phyloP scores from a whole-genome alignment of 2,113 vertebrate species.

The Galemys pyrenaicus region DNA sequence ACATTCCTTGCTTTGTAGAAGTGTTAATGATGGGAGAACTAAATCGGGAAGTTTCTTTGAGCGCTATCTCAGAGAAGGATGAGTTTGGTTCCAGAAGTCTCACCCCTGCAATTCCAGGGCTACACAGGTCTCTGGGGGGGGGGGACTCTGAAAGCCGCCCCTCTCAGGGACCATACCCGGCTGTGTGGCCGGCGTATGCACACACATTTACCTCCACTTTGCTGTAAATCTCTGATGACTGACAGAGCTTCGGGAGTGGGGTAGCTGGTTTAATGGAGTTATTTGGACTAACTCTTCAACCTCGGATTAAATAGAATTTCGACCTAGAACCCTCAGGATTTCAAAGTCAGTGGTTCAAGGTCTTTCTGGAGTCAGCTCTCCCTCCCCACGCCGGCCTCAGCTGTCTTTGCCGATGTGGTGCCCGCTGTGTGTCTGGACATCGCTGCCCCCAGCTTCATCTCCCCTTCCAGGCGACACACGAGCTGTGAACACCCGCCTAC shows the following conservation, averaged over 20 bases:
- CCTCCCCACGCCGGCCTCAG: no score
- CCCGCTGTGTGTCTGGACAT: not conserved
- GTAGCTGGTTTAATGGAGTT: not conserved
- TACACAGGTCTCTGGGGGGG: not conserved
- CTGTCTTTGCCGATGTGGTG: not conserved
- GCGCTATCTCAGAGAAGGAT: not conserved
- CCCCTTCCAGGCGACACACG: not conserved
- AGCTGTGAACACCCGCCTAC: not conserved
- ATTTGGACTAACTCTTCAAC: not conserved
- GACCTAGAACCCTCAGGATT: not conserved
- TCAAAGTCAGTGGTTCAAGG: not conserved
- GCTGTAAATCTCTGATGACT: not conserved
- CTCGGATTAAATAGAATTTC: not conserved
- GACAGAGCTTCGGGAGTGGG: not conserved
- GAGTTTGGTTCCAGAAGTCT: not conserved
- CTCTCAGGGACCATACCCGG: not conserved
- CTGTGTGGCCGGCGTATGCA: no score
- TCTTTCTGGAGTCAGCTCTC: not conserved
- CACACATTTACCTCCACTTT: not conserved
- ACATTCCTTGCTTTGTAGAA: not conserved
- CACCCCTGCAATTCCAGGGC: not conserved
- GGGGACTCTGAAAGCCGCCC: not conserved
- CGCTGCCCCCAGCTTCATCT: not conserved
- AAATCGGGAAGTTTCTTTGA: not conserved
- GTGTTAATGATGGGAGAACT: not conserved